These are phyloP conservation scores for Tetragnatha montana DNA, from an alignment of 2,888 invertebrate genomes.

Conservation along the genomic window DNA sequence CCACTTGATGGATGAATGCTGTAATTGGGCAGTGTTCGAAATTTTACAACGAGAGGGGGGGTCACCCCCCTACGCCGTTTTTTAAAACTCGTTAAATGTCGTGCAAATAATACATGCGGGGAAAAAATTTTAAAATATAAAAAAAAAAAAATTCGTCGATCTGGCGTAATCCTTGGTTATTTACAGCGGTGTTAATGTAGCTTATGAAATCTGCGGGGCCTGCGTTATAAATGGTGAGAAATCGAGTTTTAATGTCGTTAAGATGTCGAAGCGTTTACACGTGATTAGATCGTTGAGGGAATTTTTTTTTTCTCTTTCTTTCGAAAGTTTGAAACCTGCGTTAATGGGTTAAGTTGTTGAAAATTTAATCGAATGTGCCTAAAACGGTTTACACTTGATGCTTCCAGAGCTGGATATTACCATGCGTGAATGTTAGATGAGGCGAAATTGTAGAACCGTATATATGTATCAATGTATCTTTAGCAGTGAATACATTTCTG, in stretches of 20 bases:
- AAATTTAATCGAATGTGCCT: constrained; percentile 15
- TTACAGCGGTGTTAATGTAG: constrained; percentile 51
- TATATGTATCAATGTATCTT: too few relatives aligned
- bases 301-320: constrained; percentile 17
- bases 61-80: constrained; percentile 24
- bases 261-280: constrained; percentile 28
- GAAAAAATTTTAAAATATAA: background rate
- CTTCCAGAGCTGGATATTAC: too few relatives aligned
- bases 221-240: constrained; percentile 31
- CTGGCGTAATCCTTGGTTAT: constrained; percentile 11
- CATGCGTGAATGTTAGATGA: too few relatives aligned
- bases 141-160: constrained; percentile 23
- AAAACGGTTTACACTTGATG: background rate
- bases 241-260: constrained; percentile 66
- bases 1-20: constrained; percentile 55
- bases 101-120: constrained; percentile 25
- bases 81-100: constrained; percentile 60
- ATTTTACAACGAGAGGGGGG: constrained; percentile 10
- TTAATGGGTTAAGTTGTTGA: background rate
- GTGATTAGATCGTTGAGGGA: constrained; percentile 24
- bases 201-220: constrained; percentile 32
- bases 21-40: constrained; percentile 50
- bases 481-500: too few relatives aligned
- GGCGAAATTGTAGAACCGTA: too few relatives aligned
- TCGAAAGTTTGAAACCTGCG: background rate